phyloP scores from a whole-genome alignment of 2,888 invertebrate species.

The Rhagium mordax region DNA sequence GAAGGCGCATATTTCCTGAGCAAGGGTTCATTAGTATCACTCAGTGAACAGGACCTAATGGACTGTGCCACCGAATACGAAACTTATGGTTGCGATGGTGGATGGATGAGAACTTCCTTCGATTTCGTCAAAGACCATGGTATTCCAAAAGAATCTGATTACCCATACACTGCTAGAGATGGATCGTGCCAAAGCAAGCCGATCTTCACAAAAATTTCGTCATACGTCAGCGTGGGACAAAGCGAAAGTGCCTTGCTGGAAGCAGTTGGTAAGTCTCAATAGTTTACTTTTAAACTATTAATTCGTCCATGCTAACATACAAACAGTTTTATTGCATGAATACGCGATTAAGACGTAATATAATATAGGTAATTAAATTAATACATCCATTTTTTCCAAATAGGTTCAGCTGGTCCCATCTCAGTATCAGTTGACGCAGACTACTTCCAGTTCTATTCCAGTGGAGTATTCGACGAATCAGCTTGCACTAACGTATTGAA shows the following conservation, averaged over 20 bases:
- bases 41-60: conserved; percentile 88
- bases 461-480: conserved; percentile 83
- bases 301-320: no score
- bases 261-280: no score
- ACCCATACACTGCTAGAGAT: neutral
- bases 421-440: conserved; percentile 89
- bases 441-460: conserved; percentile 85
- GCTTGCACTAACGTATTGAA: conserved; percentile 76
- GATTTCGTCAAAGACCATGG: no score
- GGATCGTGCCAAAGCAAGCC: neutral
- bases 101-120: no score
- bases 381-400: no score
- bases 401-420: conserved; percentile 87
- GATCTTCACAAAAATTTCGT: no score
- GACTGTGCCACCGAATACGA: conserved; percentile 81
- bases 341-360: no score
- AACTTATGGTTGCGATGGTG: conserved; percentile 90
- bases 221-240: neutral
- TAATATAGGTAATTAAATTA: no score
- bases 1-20: conserved; percentile 91
- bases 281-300: no score
- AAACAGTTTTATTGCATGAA: no score
- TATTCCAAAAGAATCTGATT: conserved; percentile 65
- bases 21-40: conserved; percentile 83
- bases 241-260: neutral